Percentiles rank a stretch among this genome's conserved stretches.
Evolutionary conservation across 1,140 invertebrate genomes (phyloP).

Genomic region (Zaprionus kolodkinae): DNA sequence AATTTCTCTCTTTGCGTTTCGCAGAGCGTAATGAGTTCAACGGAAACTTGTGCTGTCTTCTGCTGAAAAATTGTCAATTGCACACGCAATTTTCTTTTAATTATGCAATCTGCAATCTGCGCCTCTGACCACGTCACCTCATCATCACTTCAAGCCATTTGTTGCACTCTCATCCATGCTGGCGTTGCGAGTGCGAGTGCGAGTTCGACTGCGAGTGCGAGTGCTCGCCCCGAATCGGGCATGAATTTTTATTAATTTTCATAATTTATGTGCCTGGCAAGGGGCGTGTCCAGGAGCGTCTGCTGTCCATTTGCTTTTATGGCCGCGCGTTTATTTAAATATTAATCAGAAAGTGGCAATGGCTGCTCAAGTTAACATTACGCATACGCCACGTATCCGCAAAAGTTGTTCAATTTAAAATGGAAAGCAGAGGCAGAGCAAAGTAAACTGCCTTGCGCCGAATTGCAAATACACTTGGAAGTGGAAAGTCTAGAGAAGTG

Average conservation of each 20-base stretch:
- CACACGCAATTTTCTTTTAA: slow-evolving; percentile 64
- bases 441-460: slow-evolving; percentile 1
- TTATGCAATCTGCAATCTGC: slow-evolving; percentile 66
- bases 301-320: slow-evolving; percentile 68
- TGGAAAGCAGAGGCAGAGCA: slow-evolving; percentile 16
- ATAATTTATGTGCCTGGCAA: slow-evolving; percentile 68
- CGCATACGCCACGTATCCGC: slow-evolving; percentile 56
- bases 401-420: slow-evolving; percentile 67
- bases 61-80: slow-evolving; percentile 44
- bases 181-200: not conserved
- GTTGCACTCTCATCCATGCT: slow-evolving; percentile 22
- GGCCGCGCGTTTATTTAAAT: slow-evolving; percentile 76
- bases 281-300: slow-evolving; percentile 1
- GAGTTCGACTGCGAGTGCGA: too few relatives aligned
- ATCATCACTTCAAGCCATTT: slow-evolving; percentile 65
- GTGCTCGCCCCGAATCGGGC: slow-evolving; percentile 32
- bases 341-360: slow-evolving; percentile 80
- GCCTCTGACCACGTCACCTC: slow-evolving; percentile 64
- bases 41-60: slow-evolving; percentile 17
- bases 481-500: not conserved
- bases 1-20: slow-evolving; percentile 12
- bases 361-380: slow-evolving; percentile 65
- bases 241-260: slow-evolving; percentile 82
- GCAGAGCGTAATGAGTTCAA: slow-evolving; percentile 29
- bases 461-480: slow-evolving; percentile 6